Base-by-base conservation (phyloP, 37 sponge, comb jelly and placozoan genomes). In the Spongia lamella region DNA sequence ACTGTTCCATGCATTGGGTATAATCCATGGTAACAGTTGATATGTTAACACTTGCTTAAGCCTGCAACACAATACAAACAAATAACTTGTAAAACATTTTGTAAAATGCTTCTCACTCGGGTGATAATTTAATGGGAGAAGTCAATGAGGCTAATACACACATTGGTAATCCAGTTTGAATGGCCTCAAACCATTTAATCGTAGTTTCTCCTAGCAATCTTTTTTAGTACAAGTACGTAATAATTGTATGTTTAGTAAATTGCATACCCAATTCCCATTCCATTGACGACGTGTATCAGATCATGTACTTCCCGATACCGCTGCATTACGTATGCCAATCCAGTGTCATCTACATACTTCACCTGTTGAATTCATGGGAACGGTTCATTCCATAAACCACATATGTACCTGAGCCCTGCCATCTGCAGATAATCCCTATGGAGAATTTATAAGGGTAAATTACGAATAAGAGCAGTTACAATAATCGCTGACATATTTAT, bases 241-340 rank as follows among this genome's bases (percentile, higher is more conserved):
- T 66, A 22, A 21, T 19, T 17, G 38, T 29, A 19, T 38, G 52
- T 52, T 11, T 7, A 19, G 25, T 5, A 37, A 49, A 38, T 3
- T 7, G 31, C 62, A 31, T 74, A 86, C 76, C 40, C 58, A n/a
- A 53, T 73, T n/a, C 51, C 66, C 68, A 83, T 51, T 53, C 73
- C 82, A 14, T 75, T 26, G 29, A 84, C 56, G 11, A 83, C 58
- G 55, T 90, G 91, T 2, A 66, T 25, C 53, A 90, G 85, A 62
- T 90, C 91, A 40, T 90, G 91, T 30, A 80, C 59, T 43, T 90
- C 86, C 40, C 91, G 68, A 60, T 90, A 90, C 20, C 91, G 54
- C 55, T 79, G 79, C 86, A 90, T 90, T 53, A 90, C 85, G 58
- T 85, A 90, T 32, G 86, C 91, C 38, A 85, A 52, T 17, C 73